Evolutionary conservation across 2,888 invertebrate species (phyloP).

Genomic region (Antheraea yamamai): DNA sequence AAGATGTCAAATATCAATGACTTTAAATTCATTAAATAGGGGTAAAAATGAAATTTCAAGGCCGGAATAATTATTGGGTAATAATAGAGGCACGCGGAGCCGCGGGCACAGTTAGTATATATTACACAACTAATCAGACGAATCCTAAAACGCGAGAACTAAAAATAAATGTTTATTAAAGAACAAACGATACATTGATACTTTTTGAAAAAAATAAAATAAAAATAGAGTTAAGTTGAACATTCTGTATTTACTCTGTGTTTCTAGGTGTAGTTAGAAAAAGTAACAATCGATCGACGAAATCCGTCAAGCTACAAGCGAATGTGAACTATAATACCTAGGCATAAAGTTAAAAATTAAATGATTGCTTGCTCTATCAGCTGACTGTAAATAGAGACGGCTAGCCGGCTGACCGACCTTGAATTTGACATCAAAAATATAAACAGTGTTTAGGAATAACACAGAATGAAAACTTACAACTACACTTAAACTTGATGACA

Average conservation of each 20-base stretch:
- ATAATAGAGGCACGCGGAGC: neutral
- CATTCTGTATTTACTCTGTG: neutral
- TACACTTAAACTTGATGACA: neutral
- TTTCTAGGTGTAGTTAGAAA: neutral
- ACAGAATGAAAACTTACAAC: neutral
- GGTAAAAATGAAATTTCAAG: no score
- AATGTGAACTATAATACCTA: neutral
- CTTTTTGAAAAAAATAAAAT: neutral
- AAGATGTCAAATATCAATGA: no score
- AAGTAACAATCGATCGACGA: neutral
- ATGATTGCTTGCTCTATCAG: neutral
- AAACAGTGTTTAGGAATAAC: neutral
- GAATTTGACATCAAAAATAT: neutral
- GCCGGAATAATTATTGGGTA: no score
- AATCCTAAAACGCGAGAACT: no score
- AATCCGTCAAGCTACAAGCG: neutral
- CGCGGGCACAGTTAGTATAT: no score
- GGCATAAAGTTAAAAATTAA: neutral
- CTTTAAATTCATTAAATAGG: no score
- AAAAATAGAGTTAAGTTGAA: neutral
- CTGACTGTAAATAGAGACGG: conserved; percentile 3
- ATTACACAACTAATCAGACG: no score
- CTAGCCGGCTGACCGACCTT: conserved; percentile 13
- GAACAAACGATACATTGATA: neutral
- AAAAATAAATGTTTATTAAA: no score